Evolutionary conservation across 2,113 vertebrate species (phyloP), one percentile per base, ranked within the genome.

Genomic region (Pandion haliaetus): DNA sequence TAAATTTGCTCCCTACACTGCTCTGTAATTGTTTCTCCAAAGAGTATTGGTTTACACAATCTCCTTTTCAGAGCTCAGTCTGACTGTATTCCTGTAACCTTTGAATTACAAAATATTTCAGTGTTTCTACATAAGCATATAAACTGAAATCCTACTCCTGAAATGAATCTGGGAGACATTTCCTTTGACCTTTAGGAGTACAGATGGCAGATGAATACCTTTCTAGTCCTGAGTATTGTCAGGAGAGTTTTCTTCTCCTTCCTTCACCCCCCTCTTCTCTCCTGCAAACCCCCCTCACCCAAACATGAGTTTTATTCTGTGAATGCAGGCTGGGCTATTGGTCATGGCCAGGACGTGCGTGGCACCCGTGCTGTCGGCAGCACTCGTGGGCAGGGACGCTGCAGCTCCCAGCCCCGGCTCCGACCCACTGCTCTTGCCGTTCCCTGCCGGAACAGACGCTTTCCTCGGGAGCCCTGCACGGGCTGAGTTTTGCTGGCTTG

Each of bases 391-490:
- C 32, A 34, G 17, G 21, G 82, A n/a, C 3, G 2, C 4, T 4
- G 55, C 17, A 25, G 45, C 34, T 29, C 25, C 36, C 23, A 9
- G 85, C 50, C 26, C 17, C 1, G 8, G 23, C 76, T 24, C 20
- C 4, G 1, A 20, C 28, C 19, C 3, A 5, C 49, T 12, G 49
- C 58, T 16, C 49, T 19, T 7, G 19, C 69, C 13, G 0, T 36
- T n/a, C 29, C 55, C 63, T 2, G 5, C 29, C 6, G 4, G 3
- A 5, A 3, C 23, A 1, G 26, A 17, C 17, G 7, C 14, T 9
- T 23, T 47, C 31, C 45, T 17, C 1, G 4, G 50, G n/a, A 77
- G 29, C 17, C 28, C 2, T 0, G 9, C 26, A 9, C 34, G 5
- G 38, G 36, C 7, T 17, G 67, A 47, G 40, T 7, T 26, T 31